Percentiles rank a stretch among this genome's conserved stretches.
Evolutionary conservation across 1,140 invertebrate species (phyloP).

Genomic region (Pollicipes pollicipes): DNA sequence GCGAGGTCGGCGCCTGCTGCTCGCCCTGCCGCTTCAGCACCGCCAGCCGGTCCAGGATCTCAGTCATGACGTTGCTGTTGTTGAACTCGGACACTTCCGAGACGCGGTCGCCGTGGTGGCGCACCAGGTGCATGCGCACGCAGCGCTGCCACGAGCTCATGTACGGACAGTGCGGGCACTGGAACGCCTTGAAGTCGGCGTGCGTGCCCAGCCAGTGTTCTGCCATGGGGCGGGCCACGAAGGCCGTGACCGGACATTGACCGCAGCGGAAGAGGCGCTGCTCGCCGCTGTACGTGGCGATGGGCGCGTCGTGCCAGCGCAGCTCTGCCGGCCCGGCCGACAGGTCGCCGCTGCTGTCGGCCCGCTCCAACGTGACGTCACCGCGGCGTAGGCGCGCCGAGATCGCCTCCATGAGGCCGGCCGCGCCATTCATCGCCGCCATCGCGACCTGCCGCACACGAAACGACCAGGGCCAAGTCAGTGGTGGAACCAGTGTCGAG

Average conservation of each 20-base stretch:
- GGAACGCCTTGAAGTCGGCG: conserved; percentile 50
- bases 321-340: conserved; percentile 21
- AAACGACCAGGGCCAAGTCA: too few relatives aligned
- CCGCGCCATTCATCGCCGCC: background rate
- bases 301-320: conserved; percentile 47
- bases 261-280: conserved; percentile 53
- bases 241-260: conserved; percentile 57
- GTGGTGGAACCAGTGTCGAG: too few relatives aligned
- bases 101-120: conserved; percentile 37
- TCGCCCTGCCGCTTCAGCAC: conserved; percentile 43
- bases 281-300: conserved; percentile 48
- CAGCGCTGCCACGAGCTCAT: conserved; percentile 53
- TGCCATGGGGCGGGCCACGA: conserved; percentile 49
- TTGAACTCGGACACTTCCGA: conserved; percentile 34
- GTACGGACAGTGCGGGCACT: conserved; percentile 51
- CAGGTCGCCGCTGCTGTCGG: background rate
- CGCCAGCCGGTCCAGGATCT: conserved; percentile 49
- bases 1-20: conserved; percentile 23
- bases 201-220: conserved; percentile 70
- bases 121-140: conserved; percentile 47
- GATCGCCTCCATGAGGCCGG: background rate
- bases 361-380: background rate
- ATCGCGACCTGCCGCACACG: background rate
- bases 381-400: background rate
- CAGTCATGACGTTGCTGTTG: conserved; percentile 51